phyloP scores from a whole-genome alignment of 1,140 invertebrate genomes.

The Chironomus tepperi region DNA sequence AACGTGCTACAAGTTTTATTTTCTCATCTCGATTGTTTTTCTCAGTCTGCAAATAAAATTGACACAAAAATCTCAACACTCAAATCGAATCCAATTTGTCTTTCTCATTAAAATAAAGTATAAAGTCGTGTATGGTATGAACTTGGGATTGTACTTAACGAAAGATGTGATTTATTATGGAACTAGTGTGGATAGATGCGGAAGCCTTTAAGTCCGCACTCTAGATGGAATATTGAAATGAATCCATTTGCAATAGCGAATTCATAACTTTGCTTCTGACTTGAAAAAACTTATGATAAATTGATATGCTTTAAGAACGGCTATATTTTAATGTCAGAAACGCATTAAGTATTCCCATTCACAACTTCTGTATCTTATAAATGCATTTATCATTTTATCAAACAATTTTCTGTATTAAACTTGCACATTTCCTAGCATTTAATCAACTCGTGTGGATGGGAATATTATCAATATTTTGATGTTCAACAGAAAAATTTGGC shows the following conservation, averaged over 20 bases:
- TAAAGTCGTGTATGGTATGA: background rate
- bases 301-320: background rate
- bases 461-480: background rate
- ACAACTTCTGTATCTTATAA: too few species aligned
- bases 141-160: background rate
- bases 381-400: too few species aligned
- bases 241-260: background rate
- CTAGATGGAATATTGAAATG: background rate
- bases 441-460: too few species aligned
- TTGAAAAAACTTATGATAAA: background rate
- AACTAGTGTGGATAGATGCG: background rate
- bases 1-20: background rate
- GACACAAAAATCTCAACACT: background rate
- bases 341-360: background rate
- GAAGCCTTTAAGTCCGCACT: background rate
- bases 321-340: background rate
- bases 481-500: too few species aligned
- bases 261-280: background rate
- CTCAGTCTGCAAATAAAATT: background rate
- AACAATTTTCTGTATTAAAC: too few species aligned
- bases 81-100: background rate
- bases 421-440: too few species aligned
- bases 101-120: slow-evolving; percentile 2
- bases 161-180: background rate
- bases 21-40: background rate